Percentiles rank a stretch among this genome's conserved stretches.
phyloP scores from a whole-genome alignment of 2,888 invertebrate species.

The Malacosoma neustria region DNA sequence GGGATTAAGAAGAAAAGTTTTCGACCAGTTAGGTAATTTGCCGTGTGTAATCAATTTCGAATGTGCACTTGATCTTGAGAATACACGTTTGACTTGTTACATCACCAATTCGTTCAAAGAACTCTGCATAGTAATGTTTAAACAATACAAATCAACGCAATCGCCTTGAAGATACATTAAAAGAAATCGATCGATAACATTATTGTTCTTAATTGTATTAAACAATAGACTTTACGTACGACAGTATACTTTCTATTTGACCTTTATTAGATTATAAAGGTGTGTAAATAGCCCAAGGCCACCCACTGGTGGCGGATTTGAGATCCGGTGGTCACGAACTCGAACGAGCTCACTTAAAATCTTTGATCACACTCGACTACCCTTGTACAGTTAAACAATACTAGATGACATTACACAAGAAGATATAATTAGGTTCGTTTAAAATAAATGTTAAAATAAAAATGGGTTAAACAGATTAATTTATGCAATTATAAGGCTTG shows the following conservation, averaged over 20 bases:
- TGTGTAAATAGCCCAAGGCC: conserved; percentile 66
- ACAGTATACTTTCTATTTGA: conserved; percentile 53
- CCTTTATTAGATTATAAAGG: conserved; percentile 53
- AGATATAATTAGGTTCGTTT: too few relatives aligned
- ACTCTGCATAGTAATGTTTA: conserved; percentile 3
- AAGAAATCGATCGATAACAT: conserved; percentile 13
- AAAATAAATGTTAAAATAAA: too few relatives aligned
- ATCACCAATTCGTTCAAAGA: conserved; percentile 19
- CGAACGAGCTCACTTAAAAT: conserved; percentile 29
- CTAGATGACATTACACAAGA: too few relatives aligned
- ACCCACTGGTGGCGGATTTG: conserved; percentile 52
- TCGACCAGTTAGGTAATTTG: conserved; percentile 20
- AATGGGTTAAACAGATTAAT: too few relatives aligned
- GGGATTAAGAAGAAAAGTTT: conserved; percentile 12
- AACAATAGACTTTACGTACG: conserved; percentile 22
- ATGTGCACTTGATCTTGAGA: conserved; percentile 45
- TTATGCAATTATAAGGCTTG: too few relatives aligned
- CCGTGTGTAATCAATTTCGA: conserved; percentile 33
- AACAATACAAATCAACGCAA: conserved; percentile 6
- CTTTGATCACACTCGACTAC: neutral
- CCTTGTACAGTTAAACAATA: neutral
- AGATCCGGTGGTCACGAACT: conserved; percentile 65
- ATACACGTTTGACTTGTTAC: conserved; percentile 22
- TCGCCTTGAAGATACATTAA: conserved; percentile 19
- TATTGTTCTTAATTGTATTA: conserved; percentile 6